Evolutionary conservation across 2,888 invertebrate species (phyloP), one percentile per base, ranked within the genome.

Genomic region (Neocrepidodera transversa): DNA sequence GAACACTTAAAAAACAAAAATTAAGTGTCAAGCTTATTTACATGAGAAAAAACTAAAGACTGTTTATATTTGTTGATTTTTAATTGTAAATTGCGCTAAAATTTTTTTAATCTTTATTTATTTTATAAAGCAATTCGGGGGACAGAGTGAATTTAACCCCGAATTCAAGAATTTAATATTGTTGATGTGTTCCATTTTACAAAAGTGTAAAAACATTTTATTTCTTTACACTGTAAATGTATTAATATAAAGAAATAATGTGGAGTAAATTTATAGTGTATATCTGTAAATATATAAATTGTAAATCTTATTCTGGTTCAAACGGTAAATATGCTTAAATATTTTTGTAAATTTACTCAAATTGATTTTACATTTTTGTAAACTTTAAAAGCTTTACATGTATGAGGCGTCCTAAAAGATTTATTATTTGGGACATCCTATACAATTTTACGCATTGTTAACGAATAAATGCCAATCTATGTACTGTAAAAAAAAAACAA

Each of bases 21-120:
- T 60, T 51, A 51, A 66, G 64, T 64, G 63, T 64, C 30, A 68
- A 62, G 66, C 64, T 69, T 67, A 62, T 62, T 62, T 42, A 36
- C 36, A 28, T 45, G 45, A 57, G 62, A 55, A 62, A 60, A 62
- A 59, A 48, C 54, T 64, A 68, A 74, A 74, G 73, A 74, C 72
- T 73, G 74, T 72, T 71, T 63, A 63, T 71, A 68, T 72, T 71
- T 68, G 71, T 66, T 71, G 69, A 49, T 71, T 71, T 65, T 64
- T 58, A 61, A 59, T 56, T 51, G 57, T 63, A 58, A 57, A 63
- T 60, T 54, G 54, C 54, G 63, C 60, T 63, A 52, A 60, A 61
- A 54, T 48, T 52, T 51, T 51, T 51, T 62, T 55, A 58, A 58
- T 53, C 45, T 60, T 65, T 62, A 62, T 62, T 62, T 65, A 62